Evolutionary conservation across 2,888 invertebrate genomes (phyloP).

Genomic region (Stenoptilia bipunctidactyla): DNA sequence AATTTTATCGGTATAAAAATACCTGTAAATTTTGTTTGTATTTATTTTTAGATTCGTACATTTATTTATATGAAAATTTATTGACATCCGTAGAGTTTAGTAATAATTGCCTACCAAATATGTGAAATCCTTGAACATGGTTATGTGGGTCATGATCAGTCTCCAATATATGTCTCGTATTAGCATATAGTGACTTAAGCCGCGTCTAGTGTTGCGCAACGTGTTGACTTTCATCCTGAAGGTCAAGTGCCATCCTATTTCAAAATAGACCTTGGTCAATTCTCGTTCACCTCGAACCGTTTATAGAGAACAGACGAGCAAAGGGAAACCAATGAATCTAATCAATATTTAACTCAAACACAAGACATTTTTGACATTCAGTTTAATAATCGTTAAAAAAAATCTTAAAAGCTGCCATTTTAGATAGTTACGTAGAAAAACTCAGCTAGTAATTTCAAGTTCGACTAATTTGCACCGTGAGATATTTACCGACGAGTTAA

Average conservation of each 20-base stretch:
- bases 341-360: constrained; percentile 29
- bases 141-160: constrained; percentile 66
- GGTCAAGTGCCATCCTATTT: constrained; percentile 71
- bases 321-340: constrained; percentile 56
- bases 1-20: too few relatives aligned
- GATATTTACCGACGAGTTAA: constrained; percentile 60
- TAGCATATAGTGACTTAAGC: constrained; percentile 57
- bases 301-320: constrained; percentile 40
- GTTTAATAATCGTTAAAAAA: too few relatives aligned
- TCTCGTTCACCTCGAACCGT: constrained; percentile 59
- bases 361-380: too few relatives aligned
- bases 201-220: constrained; percentile 58
- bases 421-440: too few relatives aligned
- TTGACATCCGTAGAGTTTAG: constrained; percentile 48
- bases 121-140: constrained; percentile 67
- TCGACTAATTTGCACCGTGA: constrained; percentile 52
- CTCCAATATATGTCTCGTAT: constrained; percentile 61
- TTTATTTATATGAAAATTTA: too few relatives aligned
- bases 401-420: too few relatives aligned
- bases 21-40: too few relatives aligned
- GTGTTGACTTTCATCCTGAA: constrained; percentile 70
- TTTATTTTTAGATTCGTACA: too few relatives aligned
- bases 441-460: constrained; percentile 32
- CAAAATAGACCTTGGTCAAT: constrained; percentile 62
- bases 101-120: constrained; percentile 65